phyloP scores from a whole-genome alignment of 2,888 invertebrate genomes.

The Stomorhina lunata region DNA sequence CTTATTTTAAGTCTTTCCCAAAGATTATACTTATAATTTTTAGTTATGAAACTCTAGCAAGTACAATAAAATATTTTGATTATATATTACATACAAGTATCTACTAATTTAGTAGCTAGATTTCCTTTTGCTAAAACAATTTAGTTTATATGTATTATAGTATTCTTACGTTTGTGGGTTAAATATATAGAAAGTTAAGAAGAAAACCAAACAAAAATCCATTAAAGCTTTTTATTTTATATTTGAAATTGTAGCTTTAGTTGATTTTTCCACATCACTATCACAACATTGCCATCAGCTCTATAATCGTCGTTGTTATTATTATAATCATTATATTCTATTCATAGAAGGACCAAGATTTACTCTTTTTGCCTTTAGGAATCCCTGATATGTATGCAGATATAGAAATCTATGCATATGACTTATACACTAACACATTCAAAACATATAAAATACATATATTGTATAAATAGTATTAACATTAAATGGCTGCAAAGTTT shows the following conservation, averaged over 20 bases:
- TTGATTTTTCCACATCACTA: slow-evolving; percentile 40
- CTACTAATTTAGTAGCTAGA: slow-evolving; percentile 24
- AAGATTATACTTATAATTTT: background rate
- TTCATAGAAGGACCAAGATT: slow-evolving; percentile 26
- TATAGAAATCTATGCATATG: background rate
- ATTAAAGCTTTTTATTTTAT: slow-evolving; percentile 53
- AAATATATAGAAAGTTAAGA: slow-evolving; percentile 21
- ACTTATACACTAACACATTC: background rate
- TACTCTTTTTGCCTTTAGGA: slow-evolving; percentile 23
- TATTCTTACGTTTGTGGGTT: background rate
- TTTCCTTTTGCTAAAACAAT: background rate
- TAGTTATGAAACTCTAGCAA: background rate
- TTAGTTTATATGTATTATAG: background rate
- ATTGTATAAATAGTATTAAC: no score
- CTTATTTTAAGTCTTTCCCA: no score
- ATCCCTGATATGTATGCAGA: background rate
- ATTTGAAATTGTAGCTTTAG: slow-evolving; percentile 36
- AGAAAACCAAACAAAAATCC: slow-evolving; percentile 48
- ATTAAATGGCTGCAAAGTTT: slow-evolving; percentile 14
- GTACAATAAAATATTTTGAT: background rate
- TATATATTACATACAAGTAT: slow-evolving; percentile 13
- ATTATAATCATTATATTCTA: slow-evolving; percentile 41
- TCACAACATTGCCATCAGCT: slow-evolving; percentile 14
- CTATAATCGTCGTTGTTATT: slow-evolving; percentile 14
- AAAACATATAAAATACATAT: no score